A percentile compares a stretch with the other conserved stretches of the same genome.
Conservation (phyloP, 2,888 invertebrate genomes). For the Drosophila hamatofila region DNA sequence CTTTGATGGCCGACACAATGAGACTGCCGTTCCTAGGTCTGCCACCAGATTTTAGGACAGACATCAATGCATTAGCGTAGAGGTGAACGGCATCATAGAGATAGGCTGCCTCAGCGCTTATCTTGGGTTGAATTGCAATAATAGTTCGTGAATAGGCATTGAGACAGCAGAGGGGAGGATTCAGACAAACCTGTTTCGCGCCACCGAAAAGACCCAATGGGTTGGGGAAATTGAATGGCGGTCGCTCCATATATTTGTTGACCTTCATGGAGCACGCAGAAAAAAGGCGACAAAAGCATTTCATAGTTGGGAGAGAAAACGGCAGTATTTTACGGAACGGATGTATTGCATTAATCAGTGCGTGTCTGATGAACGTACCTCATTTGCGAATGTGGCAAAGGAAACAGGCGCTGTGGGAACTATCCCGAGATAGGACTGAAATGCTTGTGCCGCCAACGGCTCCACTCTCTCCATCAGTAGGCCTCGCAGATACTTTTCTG, state of each 20-base stretch:
- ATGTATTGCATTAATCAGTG: not conserved
- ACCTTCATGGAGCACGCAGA: constrained; percentile 86
- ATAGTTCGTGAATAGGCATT: not conserved
- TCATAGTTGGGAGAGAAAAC: not conserved
- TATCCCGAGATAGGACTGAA: constrained; percentile 93
- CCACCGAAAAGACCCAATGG: constrained; percentile 90
- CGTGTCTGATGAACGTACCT: constrained; percentile 69
- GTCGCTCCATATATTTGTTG: constrained; percentile 92
- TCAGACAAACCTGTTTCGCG: constrained; percentile 88
- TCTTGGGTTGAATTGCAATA: constrained; percentile 86
- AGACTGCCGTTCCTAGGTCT: constrained; percentile 93
- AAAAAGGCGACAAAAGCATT: not conserved
- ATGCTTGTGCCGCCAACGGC: constrained; percentile 89
- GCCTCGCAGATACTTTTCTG: constrained; percentile 92
- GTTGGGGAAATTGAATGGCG: constrained; percentile 95
- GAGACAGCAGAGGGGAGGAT: not conserved
- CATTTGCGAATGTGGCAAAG: constrained; percentile 89
- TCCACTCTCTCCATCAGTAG: constrained; percentile 88
- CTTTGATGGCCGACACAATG: constrained; percentile 91
- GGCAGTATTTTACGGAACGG: not conserved
- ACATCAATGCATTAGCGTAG: constrained; percentile 93
- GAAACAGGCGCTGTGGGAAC: constrained; percentile 91
- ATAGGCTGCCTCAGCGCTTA: constrained; percentile 95
- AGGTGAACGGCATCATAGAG: constrained; percentile 97
- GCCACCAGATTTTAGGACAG: constrained; percentile 89